phyloP scores from a whole-genome alignment of 2,888 invertebrate genomes.

The Flexamia atlantica region DNA sequence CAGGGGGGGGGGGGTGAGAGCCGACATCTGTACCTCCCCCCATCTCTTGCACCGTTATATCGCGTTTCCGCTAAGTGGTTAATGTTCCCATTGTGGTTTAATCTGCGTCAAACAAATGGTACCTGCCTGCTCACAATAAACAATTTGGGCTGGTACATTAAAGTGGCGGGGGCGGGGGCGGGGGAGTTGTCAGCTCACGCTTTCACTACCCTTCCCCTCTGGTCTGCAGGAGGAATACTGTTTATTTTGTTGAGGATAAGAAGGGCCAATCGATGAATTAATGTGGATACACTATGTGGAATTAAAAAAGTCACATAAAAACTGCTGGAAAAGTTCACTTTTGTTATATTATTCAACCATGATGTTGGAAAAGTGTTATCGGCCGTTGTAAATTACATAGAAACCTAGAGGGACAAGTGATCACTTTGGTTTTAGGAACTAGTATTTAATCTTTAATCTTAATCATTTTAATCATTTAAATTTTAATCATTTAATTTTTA shows the following conservation, averaged over 20 bases:
- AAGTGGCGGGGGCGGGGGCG: background rate
- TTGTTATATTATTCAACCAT: too few relatives aligned
- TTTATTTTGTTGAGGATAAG: background rate
- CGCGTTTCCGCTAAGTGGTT: constrained; percentile 55
- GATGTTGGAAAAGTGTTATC: too few relatives aligned
- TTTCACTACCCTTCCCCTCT: background rate
- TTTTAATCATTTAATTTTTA: too few relatives aligned
- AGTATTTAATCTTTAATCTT: too few relatives aligned
- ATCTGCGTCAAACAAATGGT: constrained; percentile 46
- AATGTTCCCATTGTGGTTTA: constrained; percentile 55
- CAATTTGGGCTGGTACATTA: constrained; percentile 20
- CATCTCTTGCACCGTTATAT: constrained; percentile 7
- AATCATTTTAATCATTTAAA: too few relatives aligned
- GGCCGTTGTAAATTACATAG: too few relatives aligned
- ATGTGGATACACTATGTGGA: too few relatives aligned
- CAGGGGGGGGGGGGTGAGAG: constrained; percentile 40
- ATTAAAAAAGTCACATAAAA: too few relatives aligned
- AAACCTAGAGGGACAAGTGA: too few relatives aligned
- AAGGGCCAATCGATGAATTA: background rate
- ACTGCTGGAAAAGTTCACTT: too few relatives aligned
- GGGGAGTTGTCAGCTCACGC: background rate
- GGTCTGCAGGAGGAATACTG: background rate
- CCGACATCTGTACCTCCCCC: constrained; percentile 44
- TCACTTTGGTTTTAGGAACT: too few relatives aligned
- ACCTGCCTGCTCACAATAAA: constrained; percentile 36